These are phyloP conservation scores for Phasianus colchicus DNA, from an alignment of 2,113 vertebrate species.

Conservation along the genomic window DNA sequence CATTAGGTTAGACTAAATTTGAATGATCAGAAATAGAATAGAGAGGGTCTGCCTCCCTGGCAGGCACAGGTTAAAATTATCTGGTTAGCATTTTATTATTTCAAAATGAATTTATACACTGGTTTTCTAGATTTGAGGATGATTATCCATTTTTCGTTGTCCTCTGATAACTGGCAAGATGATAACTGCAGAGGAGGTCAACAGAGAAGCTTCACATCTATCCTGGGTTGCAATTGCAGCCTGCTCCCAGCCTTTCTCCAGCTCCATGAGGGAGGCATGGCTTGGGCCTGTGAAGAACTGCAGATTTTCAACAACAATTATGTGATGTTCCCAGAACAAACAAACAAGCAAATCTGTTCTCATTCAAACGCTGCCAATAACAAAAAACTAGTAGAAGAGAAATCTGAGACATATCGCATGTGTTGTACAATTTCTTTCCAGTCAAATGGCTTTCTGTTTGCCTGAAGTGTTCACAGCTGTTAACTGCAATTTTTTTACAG, in stretches of 20 bases:
- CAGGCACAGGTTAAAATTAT: not conserved
- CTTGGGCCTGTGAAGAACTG: not conserved
- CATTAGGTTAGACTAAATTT: not conserved
- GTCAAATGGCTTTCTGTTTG: not conserved
- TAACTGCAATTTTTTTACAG: conserved; percentile 1
- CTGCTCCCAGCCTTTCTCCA: not conserved
- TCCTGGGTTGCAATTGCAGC: not conserved
- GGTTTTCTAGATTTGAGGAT: not conserved
- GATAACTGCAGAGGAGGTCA: not conserved
- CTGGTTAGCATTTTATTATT: not conserved
- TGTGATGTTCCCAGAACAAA: not conserved
- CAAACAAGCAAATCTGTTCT: conserved; percentile 7
- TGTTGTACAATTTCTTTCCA: not conserved
- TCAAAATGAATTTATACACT: not conserved
- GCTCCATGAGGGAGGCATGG: not conserved
- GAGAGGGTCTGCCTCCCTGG: not conserved
- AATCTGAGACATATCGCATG: not conserved
- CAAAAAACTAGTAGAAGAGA: not conserved
- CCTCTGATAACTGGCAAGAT: not conserved
- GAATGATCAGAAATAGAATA: not conserved
- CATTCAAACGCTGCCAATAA: not conserved
- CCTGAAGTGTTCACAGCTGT: not conserved
- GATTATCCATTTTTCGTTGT: not conserved
- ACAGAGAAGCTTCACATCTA: not conserved
- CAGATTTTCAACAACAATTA: not conserved